Evolutionary conservation across 2,113 vertebrate genomes (phyloP), one percentile per base, ranked within the genome.

Genomic region (Rhinoderma darwinii): DNA sequence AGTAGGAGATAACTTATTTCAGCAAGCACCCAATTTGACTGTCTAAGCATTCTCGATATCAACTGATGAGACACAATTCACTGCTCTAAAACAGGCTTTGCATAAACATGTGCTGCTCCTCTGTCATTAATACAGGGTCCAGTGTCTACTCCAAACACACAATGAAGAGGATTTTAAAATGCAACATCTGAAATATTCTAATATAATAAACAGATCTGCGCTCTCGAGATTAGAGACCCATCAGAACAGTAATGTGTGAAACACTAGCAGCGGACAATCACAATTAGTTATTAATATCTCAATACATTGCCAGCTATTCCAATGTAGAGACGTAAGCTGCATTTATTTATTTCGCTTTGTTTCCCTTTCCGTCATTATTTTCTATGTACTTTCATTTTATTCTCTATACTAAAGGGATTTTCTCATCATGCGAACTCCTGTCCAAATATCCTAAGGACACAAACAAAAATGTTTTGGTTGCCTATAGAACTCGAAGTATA

Each of bases 1-100:
- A 68, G 66, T 77, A 44, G n/a, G 22, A 78, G 56, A 78, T 78
- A 88, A 89, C 25, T 39, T 82, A 89, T 43, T 79, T 77, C 63
- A 61, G 0, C 77, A 3, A 32, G 32, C 74, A n/a, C 32, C 20
- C 0, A 77, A 18, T 56, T 80, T 63, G 73, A 87, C 22, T 30
- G 44, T 32, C 1, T 12, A 2, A 59, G 10, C 39, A 75, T 80
- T 84, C 32, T n/a, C 39, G 27, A 56, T 79, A 37, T 32, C 39
- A 86, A 22, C 63, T 51, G 5, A 66, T 82, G 59, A 78, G 75
- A 75, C 72, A 83, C 25, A 78, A 78, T 78, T 77, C 44, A 54
- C 30, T 54, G 15, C 30, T 35, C 44, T 51, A 54, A 78, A 54
- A 35, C 18, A 54, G 47, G 73, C 73, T 75, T 75, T 75, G 73